A percentile compares a stretch with the other conserved stretches of the same genome.
Conservation (phyloP, 35 echinoderm and acorn worm species). For the Lytechinus variegatus region DNA sequence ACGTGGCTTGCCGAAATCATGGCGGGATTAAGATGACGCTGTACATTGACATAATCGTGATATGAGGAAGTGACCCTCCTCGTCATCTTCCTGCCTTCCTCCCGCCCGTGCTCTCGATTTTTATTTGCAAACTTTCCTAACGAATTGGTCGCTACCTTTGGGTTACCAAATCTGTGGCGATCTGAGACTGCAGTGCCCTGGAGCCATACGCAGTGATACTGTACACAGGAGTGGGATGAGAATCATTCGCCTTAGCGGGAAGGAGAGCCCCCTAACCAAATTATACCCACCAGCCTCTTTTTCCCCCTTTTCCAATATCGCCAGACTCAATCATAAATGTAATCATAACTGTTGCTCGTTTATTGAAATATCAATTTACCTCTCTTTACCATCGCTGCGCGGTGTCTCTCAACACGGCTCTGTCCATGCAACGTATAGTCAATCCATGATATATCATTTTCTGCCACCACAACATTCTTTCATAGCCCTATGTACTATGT, state of each 20-base stretch:
- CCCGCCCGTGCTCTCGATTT: neutral
- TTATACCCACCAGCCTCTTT: constrained; percentile 8
- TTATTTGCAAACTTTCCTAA: constrained; percentile 23
- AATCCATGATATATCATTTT: neutral
- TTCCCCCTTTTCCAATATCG: constrained; percentile 30
- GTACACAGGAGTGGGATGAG: neutral
- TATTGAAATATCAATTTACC: constrained; percentile 48
- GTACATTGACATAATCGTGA: neutral
- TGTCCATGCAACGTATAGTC: neutral
- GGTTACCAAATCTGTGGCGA: constrained; percentile 37
- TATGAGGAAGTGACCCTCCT: neutral
- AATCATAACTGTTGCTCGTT: constrained; percentile 49
- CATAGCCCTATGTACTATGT: no score
- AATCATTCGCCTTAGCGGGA: neutral
- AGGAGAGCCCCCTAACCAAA: neutral
- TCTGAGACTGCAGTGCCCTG: neutral
- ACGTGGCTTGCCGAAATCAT: neutral
- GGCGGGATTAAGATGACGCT: neutral
- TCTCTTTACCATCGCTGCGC: neutral
- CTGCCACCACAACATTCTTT: no score
- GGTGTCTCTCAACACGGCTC: neutral
- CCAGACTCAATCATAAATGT: constrained; percentile 42
- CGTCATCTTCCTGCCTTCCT: neutral
- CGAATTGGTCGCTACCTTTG: constrained; percentile 37
- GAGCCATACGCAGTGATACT: neutral